phyloP scores from a whole-genome alignment of 2,888 invertebrate species.

The Pollenia amentaria region DNA sequence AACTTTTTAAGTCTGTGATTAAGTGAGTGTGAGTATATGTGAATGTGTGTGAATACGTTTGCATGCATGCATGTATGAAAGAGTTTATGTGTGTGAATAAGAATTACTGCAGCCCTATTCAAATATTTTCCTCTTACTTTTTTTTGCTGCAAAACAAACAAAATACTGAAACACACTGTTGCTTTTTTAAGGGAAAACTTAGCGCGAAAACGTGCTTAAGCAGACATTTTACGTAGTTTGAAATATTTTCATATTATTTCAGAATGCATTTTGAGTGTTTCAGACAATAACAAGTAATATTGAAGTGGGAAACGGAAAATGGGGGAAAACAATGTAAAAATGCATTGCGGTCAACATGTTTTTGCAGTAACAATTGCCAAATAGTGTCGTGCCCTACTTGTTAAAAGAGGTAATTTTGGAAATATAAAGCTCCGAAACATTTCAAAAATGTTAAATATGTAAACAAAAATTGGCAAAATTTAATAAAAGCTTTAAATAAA shows the following conservation, averaged over 20 bases:
- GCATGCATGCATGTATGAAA: neutral
- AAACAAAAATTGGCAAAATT: too few species aligned
- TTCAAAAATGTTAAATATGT: too few species aligned
- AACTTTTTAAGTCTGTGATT: slow-evolving; percentile 14
- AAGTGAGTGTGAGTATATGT: neutral
- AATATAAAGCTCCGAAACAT: too few species aligned
- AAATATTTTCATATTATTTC: slow-evolving; percentile 50
- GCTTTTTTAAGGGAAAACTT: slow-evolving; percentile 56
- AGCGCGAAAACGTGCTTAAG: slow-evolving; percentile 71
- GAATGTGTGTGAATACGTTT: neutral
- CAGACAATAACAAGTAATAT: slow-evolving; percentile 24
- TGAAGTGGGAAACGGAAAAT: slow-evolving; percentile 8
- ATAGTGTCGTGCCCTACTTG: slow-evolving; percentile 2
- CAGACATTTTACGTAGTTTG: slow-evolving; percentile 51
- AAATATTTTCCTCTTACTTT: slow-evolving; percentile 51
- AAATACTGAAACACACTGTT: slow-evolving; percentile 31
- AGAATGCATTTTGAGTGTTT: slow-evolving; percentile 7
- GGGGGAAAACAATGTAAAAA: slow-evolving; percentile 18
- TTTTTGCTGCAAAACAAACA: neutral
- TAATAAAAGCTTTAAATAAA: too few species aligned
- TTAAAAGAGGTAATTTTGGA: neutral
- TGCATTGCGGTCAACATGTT: slow-evolving; percentile 70
- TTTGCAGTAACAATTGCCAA: slow-evolving; percentile 21
- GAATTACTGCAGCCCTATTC: slow-evolving; percentile 58
- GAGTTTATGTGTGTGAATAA: slow-evolving; percentile 3